Evolutionary conservation across 1,140 invertebrate genomes (phyloP).

Genomic region (Drosophila saltans): DNA sequence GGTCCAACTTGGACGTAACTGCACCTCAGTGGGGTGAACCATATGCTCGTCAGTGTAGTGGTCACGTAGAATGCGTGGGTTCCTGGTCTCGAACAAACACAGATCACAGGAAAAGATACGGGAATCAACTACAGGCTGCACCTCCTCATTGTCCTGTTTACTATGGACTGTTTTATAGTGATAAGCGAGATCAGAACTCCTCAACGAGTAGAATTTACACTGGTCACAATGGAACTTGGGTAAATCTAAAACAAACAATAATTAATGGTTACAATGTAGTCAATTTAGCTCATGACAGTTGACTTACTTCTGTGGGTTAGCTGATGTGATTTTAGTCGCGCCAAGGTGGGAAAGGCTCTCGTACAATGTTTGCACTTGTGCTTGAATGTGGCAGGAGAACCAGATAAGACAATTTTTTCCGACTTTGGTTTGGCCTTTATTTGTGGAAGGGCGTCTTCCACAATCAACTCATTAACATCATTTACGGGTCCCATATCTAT

Average conservation of each 20-base stretch:
- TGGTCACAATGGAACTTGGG: constrained; percentile 78
- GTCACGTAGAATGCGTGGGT: constrained; percentile 28
- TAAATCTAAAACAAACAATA: constrained; percentile 52
- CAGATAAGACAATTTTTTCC: constrained; percentile 9
- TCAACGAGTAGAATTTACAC: constrained; percentile 66
- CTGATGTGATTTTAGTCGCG: constrained; percentile 72
- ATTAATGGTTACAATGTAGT: background rate
- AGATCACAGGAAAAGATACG: constrained; percentile 65
- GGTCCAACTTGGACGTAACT: constrained; percentile 65
- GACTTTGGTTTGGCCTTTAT: constrained; percentile 48
- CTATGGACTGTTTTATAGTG: constrained; percentile 64
- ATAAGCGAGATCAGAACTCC: constrained; percentile 65
- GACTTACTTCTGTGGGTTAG: constrained; percentile 73
- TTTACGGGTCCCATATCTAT: constrained; percentile 36
- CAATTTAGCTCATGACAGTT: background rate
- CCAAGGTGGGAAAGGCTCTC: constrained; percentile 58
- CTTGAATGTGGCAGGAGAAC: constrained; percentile 25
- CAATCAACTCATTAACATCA: constrained; percentile 64
- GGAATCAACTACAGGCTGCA: constrained; percentile 6
- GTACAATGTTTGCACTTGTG: constrained; percentile 65
- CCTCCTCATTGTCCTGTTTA: constrained; percentile 13
- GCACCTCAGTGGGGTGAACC: constrained; percentile 60
- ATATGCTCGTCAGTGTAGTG: constrained; percentile 64
- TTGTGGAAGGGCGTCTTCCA: constrained; percentile 44
- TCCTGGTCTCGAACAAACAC: constrained; percentile 68